Evolutionary conservation across 1,140 invertebrate genomes (phyloP).

Genomic region (Steinernema khuongi): DNA sequence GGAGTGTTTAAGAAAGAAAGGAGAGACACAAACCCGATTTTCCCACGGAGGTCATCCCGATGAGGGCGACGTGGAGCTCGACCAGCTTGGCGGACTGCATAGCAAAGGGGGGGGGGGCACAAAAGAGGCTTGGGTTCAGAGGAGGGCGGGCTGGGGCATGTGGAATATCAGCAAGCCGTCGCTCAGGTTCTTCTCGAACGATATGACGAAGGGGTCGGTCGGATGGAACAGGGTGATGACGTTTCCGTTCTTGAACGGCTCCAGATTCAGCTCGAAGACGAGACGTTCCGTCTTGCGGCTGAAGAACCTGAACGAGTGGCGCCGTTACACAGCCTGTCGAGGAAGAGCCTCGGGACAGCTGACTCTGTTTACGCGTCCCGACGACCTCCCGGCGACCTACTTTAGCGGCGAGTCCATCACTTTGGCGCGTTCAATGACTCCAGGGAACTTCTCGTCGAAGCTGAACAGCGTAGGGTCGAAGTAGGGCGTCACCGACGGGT

Average conservation of each 20-base stretch:
- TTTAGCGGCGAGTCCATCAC: no score
- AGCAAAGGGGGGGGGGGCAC: no score
- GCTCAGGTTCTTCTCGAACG: background rate
- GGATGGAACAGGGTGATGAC: background rate
- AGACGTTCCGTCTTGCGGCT: background rate
- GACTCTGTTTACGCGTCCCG: background rate
- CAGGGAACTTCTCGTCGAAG: background rate
- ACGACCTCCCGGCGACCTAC: background rate
- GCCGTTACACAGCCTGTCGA: background rate
- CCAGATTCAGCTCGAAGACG: background rate
- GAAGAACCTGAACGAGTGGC: background rate
- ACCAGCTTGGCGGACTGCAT: background rate
- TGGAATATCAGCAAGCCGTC: background rate
- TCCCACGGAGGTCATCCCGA: slow-evolving; percentile 59
- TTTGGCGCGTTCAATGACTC: background rate
- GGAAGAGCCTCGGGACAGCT: no score
- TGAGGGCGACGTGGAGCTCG: slow-evolving; percentile 56
- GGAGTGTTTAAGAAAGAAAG: background rate
- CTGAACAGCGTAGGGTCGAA: background rate
- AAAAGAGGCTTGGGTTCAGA: no score
- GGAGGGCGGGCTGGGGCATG: background rate
- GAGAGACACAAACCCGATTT: slow-evolving; percentile 58
- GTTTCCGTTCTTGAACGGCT: background rate
- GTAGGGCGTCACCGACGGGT: background rate
- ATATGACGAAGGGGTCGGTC: background rate